Evolutionary conservation across 2,797 vertebrate species (phyloP).

Genomic region (Acipenser ruthenus): DNA sequence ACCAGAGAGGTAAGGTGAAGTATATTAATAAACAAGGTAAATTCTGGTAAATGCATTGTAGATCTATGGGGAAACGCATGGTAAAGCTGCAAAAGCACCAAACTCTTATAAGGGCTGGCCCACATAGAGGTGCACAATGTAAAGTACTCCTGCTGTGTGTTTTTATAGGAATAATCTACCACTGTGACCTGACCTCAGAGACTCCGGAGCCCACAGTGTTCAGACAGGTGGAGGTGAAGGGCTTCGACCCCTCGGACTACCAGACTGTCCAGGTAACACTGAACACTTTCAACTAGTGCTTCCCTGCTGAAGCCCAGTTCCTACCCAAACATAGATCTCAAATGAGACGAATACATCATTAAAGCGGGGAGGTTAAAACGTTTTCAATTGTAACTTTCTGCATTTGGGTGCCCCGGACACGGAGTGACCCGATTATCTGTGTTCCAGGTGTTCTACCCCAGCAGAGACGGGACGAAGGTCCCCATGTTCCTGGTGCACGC

Average conservation of each 20-base stretch:
- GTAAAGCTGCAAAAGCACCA: too few species aligned
- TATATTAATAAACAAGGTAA: too few species aligned
- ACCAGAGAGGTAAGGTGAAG: too few species aligned
- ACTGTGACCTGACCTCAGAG: conserved; percentile 51
- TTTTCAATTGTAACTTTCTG: not conserved
- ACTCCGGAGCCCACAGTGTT: conserved; percentile 52
- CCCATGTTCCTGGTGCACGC: conserved; percentile 66
- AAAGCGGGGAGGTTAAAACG: too few species aligned
- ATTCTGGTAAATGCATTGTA: too few species aligned
- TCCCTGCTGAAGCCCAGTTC: not conserved
- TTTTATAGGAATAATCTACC: conserved; percentile 57
- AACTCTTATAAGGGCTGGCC: too few species aligned
- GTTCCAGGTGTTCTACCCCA: conserved; percentile 58
- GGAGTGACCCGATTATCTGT: not conserved
- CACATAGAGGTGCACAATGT: too few species aligned
- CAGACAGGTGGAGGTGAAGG: conserved; percentile 59
- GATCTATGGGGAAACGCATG: too few species aligned
- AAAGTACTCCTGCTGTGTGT: too few species aligned
- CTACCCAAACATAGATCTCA: too few species aligned
- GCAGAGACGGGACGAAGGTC: conserved; percentile 60
- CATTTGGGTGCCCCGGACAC: not conserved
- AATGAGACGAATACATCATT: too few species aligned
- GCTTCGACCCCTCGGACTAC: conserved; percentile 50
- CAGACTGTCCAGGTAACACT: conserved; percentile 52
- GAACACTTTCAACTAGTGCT: too few species aligned